A percentile compares a stretch with the other conserved stretches of the same genome.
phyloP scores from a whole-genome alignment of 2,888 invertebrate genomes.

The Romanomermis culicivorax region DNA sequence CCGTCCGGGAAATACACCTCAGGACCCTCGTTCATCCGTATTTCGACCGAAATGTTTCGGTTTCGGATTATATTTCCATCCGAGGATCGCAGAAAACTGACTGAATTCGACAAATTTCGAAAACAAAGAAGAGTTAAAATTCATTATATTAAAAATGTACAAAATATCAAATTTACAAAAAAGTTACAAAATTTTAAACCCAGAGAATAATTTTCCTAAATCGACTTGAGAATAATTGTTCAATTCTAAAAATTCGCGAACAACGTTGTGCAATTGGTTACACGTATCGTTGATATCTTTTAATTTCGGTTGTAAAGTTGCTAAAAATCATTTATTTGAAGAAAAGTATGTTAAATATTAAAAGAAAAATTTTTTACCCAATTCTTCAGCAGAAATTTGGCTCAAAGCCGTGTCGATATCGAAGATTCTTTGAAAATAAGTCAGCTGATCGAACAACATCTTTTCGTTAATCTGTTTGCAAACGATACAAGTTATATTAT shows the following conservation, averaged over 20 bases:
- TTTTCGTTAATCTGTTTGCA: constrained; percentile 5
- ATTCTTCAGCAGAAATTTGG: background rate
- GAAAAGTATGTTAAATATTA: background rate
- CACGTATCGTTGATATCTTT: background rate
- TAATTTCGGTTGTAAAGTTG: background rate
- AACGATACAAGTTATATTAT: too few relatives aligned
- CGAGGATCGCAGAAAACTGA: too few relatives aligned
- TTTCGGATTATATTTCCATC: too few relatives aligned
- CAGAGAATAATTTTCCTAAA: constrained; percentile 2
- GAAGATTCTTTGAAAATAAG: constrained; percentile 7
- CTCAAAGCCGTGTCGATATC: background rate
- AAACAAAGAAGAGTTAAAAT: too few relatives aligned
- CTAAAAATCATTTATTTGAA: background rate
- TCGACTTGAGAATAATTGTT: constrained; percentile 3
- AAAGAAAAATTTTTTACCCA: background rate
- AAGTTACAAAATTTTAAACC: background rate
- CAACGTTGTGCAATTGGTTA: background rate
- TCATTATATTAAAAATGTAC: too few relatives aligned
- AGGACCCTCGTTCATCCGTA: too few relatives aligned
- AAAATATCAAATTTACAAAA: background rate
- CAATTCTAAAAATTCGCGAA: background rate
- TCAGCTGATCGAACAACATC: constrained; percentile 6
- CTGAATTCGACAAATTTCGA: too few relatives aligned
- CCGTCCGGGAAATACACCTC: too few relatives aligned
- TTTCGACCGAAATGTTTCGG: too few relatives aligned